Evolutionary conservation across 23 tunicate genomes (phyloP), one percentile per base, ranked within the genome.

Genomic region (Corella eumyota): DNA sequence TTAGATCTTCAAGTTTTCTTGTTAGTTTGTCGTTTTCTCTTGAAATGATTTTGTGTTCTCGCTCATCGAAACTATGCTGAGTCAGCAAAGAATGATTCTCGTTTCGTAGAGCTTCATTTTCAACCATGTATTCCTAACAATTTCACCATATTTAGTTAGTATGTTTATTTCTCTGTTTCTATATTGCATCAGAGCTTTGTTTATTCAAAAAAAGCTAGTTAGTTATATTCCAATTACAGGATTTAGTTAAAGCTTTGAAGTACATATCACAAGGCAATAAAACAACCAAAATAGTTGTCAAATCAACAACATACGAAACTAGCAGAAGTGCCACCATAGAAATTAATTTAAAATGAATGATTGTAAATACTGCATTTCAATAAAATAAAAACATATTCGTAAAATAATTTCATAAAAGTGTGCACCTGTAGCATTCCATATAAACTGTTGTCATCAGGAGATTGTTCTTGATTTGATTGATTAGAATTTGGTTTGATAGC

Each of bases 381-480:
- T n/a, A n/a, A n/a, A n/a, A n/a, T n/a, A n/a, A n/a, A n/a, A n/a
- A n/a, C n/a, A n/a, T n/a, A n/a, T n/a, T n/a, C n/a, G n/a, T n/a
- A n/a, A n/a, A n/a, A n/a, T n/a, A n/a, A n/a, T n/a, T n/a, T n/a
- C n/a, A n/a, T n/a, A n/a, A n/a, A n/a, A n/a, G n/a, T n/a, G n/a
- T 40, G 30, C 5, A 82, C 92, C 92, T 85, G 95, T 30, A 85
- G 45, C 95, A 85, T 85, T 34, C 60, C 95, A 50, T 85, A 85
- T 13, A 85, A 45, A 50, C 95, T 77, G 78, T 77, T 77, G 64
- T 85, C 95, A 3, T 48, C 73, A 26, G 82, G 82, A 31, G 68
- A 62, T 38, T 25, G 28, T 32, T 52, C 44, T 11, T 35, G 34
- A 25, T 62, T 62, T 25, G 68, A 37, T 6, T 26, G 26, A 51